Evolutionary conservation across 1,140 invertebrate species (phyloP).

Genomic region (Archegozetes longisetosus): DNA sequence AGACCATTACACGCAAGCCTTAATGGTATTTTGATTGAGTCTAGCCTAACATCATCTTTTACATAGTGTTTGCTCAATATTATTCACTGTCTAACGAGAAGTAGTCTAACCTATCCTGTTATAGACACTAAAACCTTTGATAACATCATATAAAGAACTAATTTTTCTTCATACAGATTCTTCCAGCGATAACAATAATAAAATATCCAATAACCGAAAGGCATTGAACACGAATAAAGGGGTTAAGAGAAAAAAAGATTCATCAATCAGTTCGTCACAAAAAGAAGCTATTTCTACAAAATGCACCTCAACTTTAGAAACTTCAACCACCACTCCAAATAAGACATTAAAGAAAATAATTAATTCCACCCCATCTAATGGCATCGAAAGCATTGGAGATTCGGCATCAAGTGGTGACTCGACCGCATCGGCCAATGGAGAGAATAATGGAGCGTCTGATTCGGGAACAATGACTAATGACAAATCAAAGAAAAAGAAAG

Average conservation of each 20-base stretch:
- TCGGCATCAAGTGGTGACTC: not conserved
- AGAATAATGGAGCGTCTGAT: not conserved
- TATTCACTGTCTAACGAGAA: no score
- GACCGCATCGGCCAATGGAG: not conserved
- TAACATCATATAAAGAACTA: no score
- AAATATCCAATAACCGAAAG: not conserved
- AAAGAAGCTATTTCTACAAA: not conserved
- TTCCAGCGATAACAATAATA: not conserved
- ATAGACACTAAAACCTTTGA: no score
- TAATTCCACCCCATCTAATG: not conserved
- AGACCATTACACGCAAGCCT: not conserved
- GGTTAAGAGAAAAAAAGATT: not conserved
- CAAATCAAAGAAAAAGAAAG: constrained; percentile 59
- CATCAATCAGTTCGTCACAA: not conserved
- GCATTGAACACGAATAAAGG: not conserved
- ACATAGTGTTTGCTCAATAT: no score
- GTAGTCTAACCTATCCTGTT: no score
- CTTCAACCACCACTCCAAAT: not conserved
- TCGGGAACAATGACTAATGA: not conserved
- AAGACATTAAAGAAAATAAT: not conserved
- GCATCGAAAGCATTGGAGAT: not conserved
- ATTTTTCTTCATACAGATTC: not conserved
- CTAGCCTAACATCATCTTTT: not conserved
- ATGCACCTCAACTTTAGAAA: not conserved
- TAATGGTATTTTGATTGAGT: not conserved